Evolutionary conservation across 1,140 invertebrate genomes (phyloP).

Genomic region (Varroa destructor): DNA sequence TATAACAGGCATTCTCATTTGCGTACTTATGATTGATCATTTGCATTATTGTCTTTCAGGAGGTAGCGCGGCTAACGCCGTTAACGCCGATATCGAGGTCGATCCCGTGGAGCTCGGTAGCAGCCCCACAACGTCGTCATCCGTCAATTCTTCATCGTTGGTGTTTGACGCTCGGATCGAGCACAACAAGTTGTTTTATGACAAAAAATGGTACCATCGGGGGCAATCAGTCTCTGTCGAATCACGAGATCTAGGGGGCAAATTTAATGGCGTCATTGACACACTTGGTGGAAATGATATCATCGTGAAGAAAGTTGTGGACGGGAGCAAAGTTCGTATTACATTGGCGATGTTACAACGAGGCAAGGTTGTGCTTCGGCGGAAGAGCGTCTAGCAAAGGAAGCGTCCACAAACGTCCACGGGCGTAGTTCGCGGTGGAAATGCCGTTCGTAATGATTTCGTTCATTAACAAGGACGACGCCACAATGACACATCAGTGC

Average conservation of each 20-base stretch:
- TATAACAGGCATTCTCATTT: too few relatives aligned
- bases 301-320: conserved; percentile 10
- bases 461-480: too few relatives aligned
- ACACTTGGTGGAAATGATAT: neutral
- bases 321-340: conserved; percentile 1
- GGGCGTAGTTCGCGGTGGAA: too few relatives aligned
- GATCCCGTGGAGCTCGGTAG: too few relatives aligned
- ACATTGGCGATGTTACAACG: conserved; percentile 18
- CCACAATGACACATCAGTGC: too few relatives aligned
- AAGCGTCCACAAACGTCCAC: too few relatives aligned
- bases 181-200: conserved; percentile 83
- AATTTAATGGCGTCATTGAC: conserved; percentile 11
- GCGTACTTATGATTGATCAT: too few relatives aligned
- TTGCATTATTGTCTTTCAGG: neutral
- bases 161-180: conserved; percentile 64
- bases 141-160: too few relatives aligned
- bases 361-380: conserved; percentile 19
- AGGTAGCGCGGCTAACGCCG: too few relatives aligned
- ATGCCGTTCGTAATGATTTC: too few relatives aligned
- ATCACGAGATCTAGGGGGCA: conserved; percentile 41
- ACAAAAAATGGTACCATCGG: conserved; percentile 78
- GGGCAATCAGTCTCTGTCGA: conserved; percentile 82
- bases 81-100: too few relatives aligned
- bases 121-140: too few relatives aligned
- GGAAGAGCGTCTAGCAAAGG: conserved; percentile 1